A percentile compares a stretch with the other conserved stretches of the same genome.
phyloP scores from a whole-genome alignment of 1,140 invertebrate species.

The Drosophila subobscura region DNA sequence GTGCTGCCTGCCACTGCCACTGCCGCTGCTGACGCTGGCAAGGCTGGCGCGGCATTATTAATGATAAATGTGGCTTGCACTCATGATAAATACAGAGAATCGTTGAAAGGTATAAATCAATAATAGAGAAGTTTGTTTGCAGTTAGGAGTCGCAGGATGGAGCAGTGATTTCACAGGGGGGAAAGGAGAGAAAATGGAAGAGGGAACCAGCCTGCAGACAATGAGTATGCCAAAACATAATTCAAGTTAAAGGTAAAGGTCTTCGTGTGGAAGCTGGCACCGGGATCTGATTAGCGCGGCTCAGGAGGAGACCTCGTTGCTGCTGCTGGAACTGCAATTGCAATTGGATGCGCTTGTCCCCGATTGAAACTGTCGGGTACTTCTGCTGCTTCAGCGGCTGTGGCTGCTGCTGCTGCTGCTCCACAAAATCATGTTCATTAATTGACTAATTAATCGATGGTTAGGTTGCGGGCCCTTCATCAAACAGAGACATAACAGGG shows the following conservation, averaged over 20 bases:
- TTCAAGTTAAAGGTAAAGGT: constrained; percentile 71
- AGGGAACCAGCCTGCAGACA: constrained; percentile 58
- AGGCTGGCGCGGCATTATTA: constrained; percentile 73
- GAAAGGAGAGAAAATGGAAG: neutral
- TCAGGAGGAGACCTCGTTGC: constrained; percentile 40
- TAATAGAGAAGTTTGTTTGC: constrained; percentile 82
- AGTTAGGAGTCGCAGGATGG: constrained; percentile 62
- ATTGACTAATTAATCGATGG: constrained; percentile 73
- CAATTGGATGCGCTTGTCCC: constrained; percentile 31
- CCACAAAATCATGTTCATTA: constrained; percentile 56
- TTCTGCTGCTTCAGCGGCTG: too few species aligned
- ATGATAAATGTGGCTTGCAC: constrained; percentile 83
- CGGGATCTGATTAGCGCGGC: constrained; percentile 65
- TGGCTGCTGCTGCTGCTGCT: constrained; percentile 9
- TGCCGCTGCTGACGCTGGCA: constrained; percentile 18
- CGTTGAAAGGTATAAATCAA: constrained; percentile 83
- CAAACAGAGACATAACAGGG: constrained; percentile 55
- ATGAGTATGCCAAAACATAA: constrained; percentile 80
- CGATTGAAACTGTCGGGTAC: too few species aligned
- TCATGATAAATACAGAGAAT: constrained; percentile 83
- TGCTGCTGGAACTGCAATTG: constrained; percentile 14
- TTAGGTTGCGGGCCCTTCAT: constrained; percentile 7
- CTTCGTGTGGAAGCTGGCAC: constrained; percentile 61
- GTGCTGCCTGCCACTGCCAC: constrained; percentile 13
- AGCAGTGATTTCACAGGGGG: constrained; percentile 57